Conservation (phyloP, 2,113 vertebrate genomes). For the Malurus elegans region DNA sequence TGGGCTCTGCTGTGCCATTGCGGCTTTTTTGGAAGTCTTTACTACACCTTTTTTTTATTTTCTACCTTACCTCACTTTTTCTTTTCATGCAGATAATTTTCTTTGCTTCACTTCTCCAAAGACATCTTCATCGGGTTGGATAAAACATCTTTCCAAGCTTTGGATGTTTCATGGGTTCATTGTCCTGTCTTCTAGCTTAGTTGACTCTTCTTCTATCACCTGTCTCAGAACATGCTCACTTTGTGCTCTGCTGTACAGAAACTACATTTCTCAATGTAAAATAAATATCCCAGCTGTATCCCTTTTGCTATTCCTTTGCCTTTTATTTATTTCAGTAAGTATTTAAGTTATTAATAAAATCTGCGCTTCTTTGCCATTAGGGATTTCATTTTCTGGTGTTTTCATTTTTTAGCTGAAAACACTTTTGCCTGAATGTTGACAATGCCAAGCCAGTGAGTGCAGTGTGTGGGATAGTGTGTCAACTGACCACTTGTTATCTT, state of each 20-base stretch:
- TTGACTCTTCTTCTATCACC: slow-evolving; percentile 62
- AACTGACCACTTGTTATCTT: background rate
- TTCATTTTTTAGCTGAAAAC: background rate
- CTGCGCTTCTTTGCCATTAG: background rate
- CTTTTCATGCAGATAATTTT: slow-evolving; percentile 91
- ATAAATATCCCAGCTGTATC: slow-evolving; percentile 86
- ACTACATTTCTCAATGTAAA: slow-evolving; percentile 82
- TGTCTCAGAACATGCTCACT: slow-evolving; percentile 65
- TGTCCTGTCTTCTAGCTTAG: slow-evolving; percentile 70
- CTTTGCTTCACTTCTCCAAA: slow-evolving; percentile 87
- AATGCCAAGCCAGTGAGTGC: background rate
- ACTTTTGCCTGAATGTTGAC: background rate
- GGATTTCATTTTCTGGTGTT: slow-evolving; percentile 39
- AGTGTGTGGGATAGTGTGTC: background rate
- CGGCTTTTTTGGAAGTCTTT: background rate
- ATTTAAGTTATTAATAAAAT: slow-evolving; percentile 72
- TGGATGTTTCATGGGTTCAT: slow-evolving; percentile 76
- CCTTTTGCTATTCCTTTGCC: slow-evolving; percentile 70
- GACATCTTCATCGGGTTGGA: slow-evolving; percentile 85
- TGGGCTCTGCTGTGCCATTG: background rate
- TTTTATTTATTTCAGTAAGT: slow-evolving; percentile 72
- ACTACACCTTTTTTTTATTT: slow-evolving; percentile 62
- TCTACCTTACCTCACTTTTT: slow-evolving; percentile 74
- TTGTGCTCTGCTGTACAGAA: slow-evolving; percentile 90
- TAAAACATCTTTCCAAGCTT: slow-evolving; percentile 79